Evolutionary conservation across 2,113 vertebrate genomes (phyloP), one percentile per base, ranked within the genome.

Genomic region (Sclerurus mexicanus): DNA sequence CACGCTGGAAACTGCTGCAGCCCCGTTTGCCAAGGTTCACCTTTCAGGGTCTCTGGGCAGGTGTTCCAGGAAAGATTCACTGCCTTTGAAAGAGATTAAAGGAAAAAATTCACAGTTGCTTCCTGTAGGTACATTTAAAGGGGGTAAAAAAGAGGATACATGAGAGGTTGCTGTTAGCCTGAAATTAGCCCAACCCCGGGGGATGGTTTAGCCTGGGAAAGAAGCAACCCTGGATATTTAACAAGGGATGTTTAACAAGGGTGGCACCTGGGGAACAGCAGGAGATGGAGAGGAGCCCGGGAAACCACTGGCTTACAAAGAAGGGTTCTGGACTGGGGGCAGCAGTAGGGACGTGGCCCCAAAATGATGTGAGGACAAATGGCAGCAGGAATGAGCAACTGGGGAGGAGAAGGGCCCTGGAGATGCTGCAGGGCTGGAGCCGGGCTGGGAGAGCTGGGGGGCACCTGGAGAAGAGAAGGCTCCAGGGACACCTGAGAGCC

Each of bases 1-100:
- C 59, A 3, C 2, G 0, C 13, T 12, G 6, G 7, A 25, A 66
- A 25, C 18, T 1, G 0, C 10, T 2, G 1, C 53, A 37, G 60
- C 49, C 42, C 31, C 19, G 4, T 50, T 71, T 62, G 75, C 63
- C 40, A 15, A 11, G 2, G 1, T 18, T 76, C 23, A 5, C 3
- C 3, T 72, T 25, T 52, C 39, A 33, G 81, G 18, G 49, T 64
- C 71, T 63, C 33, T 52, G 47, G 71, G 66, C 55, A 52, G 83
- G 52, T 59, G 28, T 52, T 67, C 86, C 28, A 28, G 44, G 55
- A 31, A 52, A 59, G 47, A 69, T n/a, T 16, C 50, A 28, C 4
- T 0, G 10, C 19, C 76, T 74, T 83, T 73, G 49, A 52, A 59
- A 82, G 33, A n/a, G 76, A 50, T 67, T 37, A 59, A 73, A 82